phyloP scores from a whole-genome alignment of 2,113 vertebrate genomes.

The Ia io region DNA sequence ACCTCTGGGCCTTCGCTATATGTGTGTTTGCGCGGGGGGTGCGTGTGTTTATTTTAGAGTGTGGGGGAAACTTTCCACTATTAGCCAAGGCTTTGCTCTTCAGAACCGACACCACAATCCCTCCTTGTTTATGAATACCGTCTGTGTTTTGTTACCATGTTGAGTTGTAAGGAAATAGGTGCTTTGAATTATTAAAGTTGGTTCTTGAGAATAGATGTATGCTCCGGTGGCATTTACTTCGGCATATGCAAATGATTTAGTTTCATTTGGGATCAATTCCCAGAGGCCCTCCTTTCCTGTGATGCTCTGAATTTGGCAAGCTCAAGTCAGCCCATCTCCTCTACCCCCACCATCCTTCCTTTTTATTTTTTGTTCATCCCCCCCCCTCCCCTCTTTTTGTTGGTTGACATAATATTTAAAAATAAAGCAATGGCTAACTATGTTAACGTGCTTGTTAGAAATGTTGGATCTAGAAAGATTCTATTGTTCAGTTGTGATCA shows the following conservation, averaged over 20 bases:
- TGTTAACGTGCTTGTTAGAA: slow-evolving; percentile 27
- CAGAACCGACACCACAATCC: slow-evolving; percentile 17
- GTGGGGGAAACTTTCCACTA: slow-evolving; percentile 64
- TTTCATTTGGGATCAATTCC: slow-evolving; percentile 90
- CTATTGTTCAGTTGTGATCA: slow-evolving; percentile 57
- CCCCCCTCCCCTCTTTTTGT: slow-evolving; percentile 42
- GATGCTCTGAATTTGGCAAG: slow-evolving; percentile 87
- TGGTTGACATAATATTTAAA: slow-evolving; percentile 58
- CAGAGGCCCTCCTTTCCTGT: slow-evolving; percentile 85
- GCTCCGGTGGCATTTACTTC: slow-evolving; percentile 84
- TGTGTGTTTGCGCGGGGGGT: slow-evolving; percentile 15
- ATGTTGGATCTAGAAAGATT: background rate
- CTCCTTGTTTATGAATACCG: slow-evolving; percentile 73
- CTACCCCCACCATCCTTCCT: background rate
- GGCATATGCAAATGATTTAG: slow-evolving; percentile 90
- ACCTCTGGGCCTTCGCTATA: slow-evolving; percentile 64
- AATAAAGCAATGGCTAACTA: slow-evolving; percentile 63
- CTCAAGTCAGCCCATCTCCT: slow-evolving; percentile 64
- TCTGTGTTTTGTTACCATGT: slow-evolving; percentile 68
- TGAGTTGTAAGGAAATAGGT: slow-evolving; percentile 81
- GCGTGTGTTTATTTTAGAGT: slow-evolving; percentile 24
- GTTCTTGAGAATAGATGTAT: slow-evolving; percentile 82
- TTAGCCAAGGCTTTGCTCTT: slow-evolving; percentile 49
- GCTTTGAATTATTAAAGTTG: slow-evolving; percentile 87
- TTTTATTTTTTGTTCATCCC: background rate